Conservation (phyloP, 2,888 invertebrate species). For the Saturnia pavonia region DNA sequence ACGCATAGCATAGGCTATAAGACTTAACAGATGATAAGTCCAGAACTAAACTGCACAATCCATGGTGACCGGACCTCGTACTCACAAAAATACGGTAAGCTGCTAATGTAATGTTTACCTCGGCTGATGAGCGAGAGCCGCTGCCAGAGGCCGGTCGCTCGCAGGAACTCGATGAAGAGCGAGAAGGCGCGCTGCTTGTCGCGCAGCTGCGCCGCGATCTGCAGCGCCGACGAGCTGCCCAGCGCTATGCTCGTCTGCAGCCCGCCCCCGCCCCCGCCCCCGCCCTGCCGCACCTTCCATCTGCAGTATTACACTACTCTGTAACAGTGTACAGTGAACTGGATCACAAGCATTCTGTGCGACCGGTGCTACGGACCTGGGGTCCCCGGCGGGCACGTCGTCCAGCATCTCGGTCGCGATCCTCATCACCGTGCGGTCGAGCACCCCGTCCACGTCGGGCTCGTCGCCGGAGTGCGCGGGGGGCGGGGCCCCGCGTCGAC, state of each 20-base stretch:
- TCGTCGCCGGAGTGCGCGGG: slow-evolving; percentile 19
- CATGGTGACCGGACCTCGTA: neutral
- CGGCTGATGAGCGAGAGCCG: slow-evolving; percentile 71
- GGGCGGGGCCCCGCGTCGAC: slow-evolving; percentile 29
- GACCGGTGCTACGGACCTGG: slow-evolving; percentile 63
- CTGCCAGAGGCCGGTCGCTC: slow-evolving; percentile 85
- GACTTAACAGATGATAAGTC: too few species aligned
- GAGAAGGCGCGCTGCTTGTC: slow-evolving; percentile 93
- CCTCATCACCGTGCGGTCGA: slow-evolving; percentile 61
- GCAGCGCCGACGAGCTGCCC: slow-evolving; percentile 90
- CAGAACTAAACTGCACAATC: too few species aligned
- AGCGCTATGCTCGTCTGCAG: slow-evolving; percentile 71
- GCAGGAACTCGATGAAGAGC: slow-evolving; percentile 89
- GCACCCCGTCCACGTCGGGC: slow-evolving; percentile 56
- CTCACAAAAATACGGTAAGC: neutral
- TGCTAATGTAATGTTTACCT: slow-evolving; percentile 39
- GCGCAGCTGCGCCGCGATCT: slow-evolving; percentile 91
- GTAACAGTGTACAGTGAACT: too few species aligned
- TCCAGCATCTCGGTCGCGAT: slow-evolving; percentile 91
- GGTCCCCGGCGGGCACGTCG: slow-evolving; percentile 94
- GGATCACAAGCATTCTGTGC: too few species aligned
- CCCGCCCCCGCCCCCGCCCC: too few species aligned
- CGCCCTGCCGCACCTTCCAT: slow-evolving; percentile 62
- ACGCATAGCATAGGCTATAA: too few species aligned
- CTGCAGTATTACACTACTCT: slow-evolving; percentile 34